These are phyloP conservation scores for Bombus polaris DNA, from an alignment of 1,140 invertebrate genomes.

Conservation along the genomic window DNA sequence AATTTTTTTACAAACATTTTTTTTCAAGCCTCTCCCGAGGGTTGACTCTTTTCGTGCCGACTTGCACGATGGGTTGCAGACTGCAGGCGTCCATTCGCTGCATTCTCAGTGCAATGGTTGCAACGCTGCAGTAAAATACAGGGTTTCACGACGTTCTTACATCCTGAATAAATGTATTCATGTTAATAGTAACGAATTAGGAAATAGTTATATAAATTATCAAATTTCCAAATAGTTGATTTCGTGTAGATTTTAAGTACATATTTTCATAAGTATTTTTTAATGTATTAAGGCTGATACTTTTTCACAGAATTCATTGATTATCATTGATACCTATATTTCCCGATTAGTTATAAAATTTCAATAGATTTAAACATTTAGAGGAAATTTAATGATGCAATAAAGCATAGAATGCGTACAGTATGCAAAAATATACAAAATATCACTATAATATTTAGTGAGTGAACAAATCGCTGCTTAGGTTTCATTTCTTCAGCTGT, in stretches of 20 bases:
- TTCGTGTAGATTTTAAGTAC: not conserved
- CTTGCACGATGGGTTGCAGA: conserved; percentile 54
- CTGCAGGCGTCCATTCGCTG: conserved; percentile 37
- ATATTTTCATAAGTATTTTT: not conserved
- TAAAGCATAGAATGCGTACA: too few relatives aligned
- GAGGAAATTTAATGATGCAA: too few relatives aligned
- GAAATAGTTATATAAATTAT: not conserved
- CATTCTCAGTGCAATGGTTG: too few relatives aligned
- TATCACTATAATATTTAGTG: too few relatives aligned
- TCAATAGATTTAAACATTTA: not conserved
- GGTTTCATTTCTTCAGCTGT: too few relatives aligned
- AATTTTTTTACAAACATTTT: conserved; percentile 18
- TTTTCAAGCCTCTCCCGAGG: not conserved
- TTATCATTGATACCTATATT: not conserved
- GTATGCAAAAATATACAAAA: too few relatives aligned
- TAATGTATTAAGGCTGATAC: not conserved
- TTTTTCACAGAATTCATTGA: not conserved
- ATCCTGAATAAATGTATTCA: not conserved
- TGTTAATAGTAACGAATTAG: not conserved
- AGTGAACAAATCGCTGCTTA: too few relatives aligned
- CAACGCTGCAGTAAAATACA: not conserved
- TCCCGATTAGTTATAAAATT: not conserved
- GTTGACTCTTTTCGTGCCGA: conserved; percentile 23
- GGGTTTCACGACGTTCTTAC: not conserved
- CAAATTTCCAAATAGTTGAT: not conserved